Evolutionary conservation across 2,888 invertebrate species (phyloP).

Genomic region (Alloplasta piceator): DNA sequence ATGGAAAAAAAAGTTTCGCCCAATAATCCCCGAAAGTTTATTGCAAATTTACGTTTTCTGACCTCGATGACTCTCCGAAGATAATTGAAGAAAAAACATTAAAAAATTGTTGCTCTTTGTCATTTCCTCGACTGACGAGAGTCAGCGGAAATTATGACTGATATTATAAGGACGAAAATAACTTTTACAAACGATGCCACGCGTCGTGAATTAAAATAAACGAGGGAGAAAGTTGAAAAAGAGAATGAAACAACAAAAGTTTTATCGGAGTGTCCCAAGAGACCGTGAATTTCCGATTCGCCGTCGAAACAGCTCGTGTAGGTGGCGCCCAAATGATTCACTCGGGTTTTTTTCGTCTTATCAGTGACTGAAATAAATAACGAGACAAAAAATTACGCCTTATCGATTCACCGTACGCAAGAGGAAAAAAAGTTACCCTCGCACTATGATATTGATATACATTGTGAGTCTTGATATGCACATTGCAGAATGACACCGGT

Average conservation of each 20-base stretch:
- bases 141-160: not conserved
- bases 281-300: not conserved
- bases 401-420: constrained; percentile 24
- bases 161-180: not conserved
- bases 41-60: too few relatives aligned
- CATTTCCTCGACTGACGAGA: too few relatives aligned
- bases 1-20: too few relatives aligned
- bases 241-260: not conserved
- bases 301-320: not conserved
- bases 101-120: too few relatives aligned
- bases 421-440: not conserved
- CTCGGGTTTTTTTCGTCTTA: constrained; percentile 18
- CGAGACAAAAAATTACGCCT: not conserved
- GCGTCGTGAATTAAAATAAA: not conserved
- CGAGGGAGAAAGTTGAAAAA: not conserved
- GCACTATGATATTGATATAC: too few relatives aligned
- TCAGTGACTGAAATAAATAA: not conserved
- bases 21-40: too few relatives aligned
- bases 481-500: not conserved
- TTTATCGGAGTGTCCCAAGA: not conserved
- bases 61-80: too few relatives aligned
- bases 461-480: too few relatives aligned
- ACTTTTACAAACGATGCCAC: not conserved
- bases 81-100: too few relatives aligned
- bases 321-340: constrained; percentile 51